Percentiles rank a stretch among this genome's conserved stretches.
These are phyloP conservation scores for Laticauda laticaudata DNA, from an alignment of 2,113 vertebrate genomes.

Conservation along the genomic window DNA sequence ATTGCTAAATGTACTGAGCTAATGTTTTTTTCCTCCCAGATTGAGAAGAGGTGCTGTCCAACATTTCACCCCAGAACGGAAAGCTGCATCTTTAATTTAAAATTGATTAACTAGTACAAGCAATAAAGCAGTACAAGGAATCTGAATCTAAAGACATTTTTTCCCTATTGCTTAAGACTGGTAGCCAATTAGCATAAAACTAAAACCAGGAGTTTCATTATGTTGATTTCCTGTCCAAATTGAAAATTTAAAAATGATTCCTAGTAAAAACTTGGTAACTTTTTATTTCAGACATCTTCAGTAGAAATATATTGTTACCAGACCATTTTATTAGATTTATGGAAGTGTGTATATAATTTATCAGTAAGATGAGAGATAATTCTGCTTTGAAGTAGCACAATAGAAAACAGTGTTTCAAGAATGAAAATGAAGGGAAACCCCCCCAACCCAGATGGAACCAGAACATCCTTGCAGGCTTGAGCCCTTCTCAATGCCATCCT, in stretches of 20 bases:
- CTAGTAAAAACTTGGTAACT: not conserved
- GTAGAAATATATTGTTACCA: not conserved
- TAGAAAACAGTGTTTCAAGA: not conserved
- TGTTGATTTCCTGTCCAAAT: not conserved
- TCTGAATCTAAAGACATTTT: not conserved
- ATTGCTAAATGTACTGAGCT: conserved; percentile 6
- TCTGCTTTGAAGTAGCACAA: not conserved
- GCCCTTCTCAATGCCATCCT: not conserved
- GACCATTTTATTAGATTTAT: not conserved
- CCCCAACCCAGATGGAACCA: not conserved
- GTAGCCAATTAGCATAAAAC: not conserved
- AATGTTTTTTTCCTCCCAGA: conserved; percentile 13
- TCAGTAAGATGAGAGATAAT: not conserved
- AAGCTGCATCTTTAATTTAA: conserved; percentile 30
- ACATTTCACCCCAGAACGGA: not conserved
- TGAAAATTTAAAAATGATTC: not conserved
- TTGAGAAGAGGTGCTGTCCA: conserved; percentile 1
- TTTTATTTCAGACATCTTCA: not conserved
- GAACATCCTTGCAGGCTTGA: not conserved
- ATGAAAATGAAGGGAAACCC: not conserved
- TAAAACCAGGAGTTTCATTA: not conserved
- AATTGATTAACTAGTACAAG: conserved; percentile 6
- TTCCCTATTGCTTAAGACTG: not conserved
- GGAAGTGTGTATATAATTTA: not conserved
- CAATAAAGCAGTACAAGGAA: not conserved